Conservation (phyloP, 2,888 invertebrate species). For the Mesorhabditis belari region DNA sequence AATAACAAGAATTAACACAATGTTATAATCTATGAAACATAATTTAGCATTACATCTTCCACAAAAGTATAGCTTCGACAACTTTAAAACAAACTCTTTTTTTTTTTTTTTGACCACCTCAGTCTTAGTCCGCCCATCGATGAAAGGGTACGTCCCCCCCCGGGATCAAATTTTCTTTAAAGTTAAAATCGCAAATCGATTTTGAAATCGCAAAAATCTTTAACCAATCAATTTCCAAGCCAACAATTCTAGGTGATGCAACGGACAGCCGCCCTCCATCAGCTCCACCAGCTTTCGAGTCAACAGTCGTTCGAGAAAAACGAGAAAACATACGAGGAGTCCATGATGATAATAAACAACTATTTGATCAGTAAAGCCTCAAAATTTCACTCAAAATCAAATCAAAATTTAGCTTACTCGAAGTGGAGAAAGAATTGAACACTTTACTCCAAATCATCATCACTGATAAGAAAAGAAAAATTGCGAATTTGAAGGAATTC, state of each 20-base stretch:
- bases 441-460: slow-evolving; percentile 8
- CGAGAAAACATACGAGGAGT: slow-evolving; percentile 13
- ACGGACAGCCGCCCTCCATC: slow-evolving; percentile 21
- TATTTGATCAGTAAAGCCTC: slow-evolving; percentile 10
- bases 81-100: no score
- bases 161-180: no score
- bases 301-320: slow-evolving; percentile 7
- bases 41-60: no score
- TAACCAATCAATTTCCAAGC: background rate
- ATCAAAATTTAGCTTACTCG: slow-evolving; percentile 8
- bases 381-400: background rate
- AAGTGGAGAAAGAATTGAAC: slow-evolving; percentile 25
- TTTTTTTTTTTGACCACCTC: no score
- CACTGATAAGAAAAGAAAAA: background rate
- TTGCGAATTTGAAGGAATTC: background rate
- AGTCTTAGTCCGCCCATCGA: no score
- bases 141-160: no score
- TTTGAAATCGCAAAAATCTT: no score
- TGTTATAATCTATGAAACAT: no score
- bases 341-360: slow-evolving; percentile 25
- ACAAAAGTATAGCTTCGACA: no score
- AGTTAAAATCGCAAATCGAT: no score
- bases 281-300: background rate
- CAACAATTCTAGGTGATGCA: background rate
- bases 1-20: no score